Evolutionary conservation across 2,888 invertebrate genomes (phyloP).

Genomic region (Netelia melanura): DNA sequence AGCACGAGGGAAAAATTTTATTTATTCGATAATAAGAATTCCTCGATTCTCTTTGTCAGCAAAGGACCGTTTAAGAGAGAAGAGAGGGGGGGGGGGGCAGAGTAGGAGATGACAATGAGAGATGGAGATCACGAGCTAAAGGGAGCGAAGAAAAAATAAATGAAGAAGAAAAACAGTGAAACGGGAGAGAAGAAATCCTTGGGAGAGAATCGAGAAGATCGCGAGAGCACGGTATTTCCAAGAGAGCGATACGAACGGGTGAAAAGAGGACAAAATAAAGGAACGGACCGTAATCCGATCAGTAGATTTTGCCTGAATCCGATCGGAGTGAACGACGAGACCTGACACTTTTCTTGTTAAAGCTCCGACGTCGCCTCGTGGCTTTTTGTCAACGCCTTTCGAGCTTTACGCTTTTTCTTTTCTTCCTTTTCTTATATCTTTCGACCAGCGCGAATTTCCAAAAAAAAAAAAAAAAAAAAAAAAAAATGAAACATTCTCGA

Average conservation of each 20-base stretch:
- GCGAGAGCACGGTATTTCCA: conserved; percentile 14
- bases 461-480: not conserved
- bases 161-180: not conserved
- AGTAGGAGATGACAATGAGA: not conserved
- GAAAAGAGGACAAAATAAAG: conserved; percentile 5
- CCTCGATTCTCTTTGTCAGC: conserved; percentile 19
- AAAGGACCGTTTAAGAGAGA: not conserved
- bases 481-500: not conserved
- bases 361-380: conserved; percentile 1
- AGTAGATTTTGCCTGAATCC: conserved; percentile 47
- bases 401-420: not conserved
- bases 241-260: not conserved
- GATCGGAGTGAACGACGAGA: conserved; percentile 28
- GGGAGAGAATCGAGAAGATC: conserved; percentile 15
- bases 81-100: not conserved
- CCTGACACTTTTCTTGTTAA: conserved; percentile 33
- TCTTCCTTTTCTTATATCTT: not conserved
- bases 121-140: not conserved
- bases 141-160: not conserved
- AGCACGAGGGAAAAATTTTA: not conserved
- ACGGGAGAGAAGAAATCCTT: conserved; percentile 11
- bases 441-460: not conserved
- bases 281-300: conserved; percentile 47
- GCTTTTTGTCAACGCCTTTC: conserved; percentile 40
- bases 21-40: not conserved